phyloP scores from a whole-genome alignment of 2,113 vertebrate species.

The Labeo rohita region DNA sequence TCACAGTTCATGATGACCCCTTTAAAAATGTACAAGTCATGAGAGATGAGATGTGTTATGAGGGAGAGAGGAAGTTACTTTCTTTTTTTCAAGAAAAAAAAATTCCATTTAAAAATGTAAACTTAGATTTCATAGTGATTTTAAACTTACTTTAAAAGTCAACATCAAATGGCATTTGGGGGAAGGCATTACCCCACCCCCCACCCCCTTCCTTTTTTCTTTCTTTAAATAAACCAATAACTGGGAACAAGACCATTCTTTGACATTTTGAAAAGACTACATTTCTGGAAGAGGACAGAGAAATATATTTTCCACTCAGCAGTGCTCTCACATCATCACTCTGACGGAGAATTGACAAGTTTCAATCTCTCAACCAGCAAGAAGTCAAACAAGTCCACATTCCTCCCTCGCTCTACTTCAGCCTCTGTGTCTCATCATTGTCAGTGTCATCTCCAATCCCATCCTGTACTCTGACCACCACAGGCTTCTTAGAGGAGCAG shows the following conservation, averaged over 20 bases:
- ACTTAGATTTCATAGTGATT: too few species aligned
- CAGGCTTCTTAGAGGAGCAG: neutral
- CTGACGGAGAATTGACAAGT: neutral
- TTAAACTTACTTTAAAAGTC: too few species aligned
- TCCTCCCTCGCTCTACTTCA: neutral
- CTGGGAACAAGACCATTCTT: neutral
- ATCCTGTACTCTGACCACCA: neutral
- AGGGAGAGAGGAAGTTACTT: too few species aligned
- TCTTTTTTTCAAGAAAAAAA: too few species aligned
- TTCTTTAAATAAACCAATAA: neutral
- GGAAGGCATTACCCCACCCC: too few species aligned
- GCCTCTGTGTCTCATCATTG: neutral
- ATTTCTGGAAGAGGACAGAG: neutral
- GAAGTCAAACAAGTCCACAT: neutral
- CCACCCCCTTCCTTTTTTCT: neutral
- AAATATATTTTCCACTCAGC: neutral
- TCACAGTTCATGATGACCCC: too few species aligned
- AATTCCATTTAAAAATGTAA: too few species aligned
- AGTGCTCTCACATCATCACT: neutral
- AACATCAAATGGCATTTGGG: too few species aligned
- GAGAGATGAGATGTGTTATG: too few species aligned
- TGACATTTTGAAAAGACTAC: neutral
- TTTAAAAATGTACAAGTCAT: too few species aligned
- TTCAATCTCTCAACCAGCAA: neutral
- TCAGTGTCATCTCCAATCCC: neutral